These are phyloP conservation scores for Rhinoptilus africanus DNA, from an alignment of 2,113 vertebrate species.

Conservation along the genomic window DNA sequence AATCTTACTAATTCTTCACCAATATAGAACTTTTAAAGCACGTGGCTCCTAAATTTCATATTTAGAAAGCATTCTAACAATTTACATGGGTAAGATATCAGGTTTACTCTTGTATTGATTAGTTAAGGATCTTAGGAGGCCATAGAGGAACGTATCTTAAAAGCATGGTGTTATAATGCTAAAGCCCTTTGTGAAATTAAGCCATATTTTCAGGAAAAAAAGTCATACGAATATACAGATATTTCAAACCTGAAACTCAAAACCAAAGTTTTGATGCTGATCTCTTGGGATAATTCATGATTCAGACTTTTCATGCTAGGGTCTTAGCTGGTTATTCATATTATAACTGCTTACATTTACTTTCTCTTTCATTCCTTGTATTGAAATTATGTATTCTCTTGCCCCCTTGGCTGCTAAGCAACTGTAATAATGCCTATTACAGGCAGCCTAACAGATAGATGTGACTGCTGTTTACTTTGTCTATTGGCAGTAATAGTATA, in stretches of 20 bases:
- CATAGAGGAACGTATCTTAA: neutral
- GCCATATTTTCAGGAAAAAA: neutral
- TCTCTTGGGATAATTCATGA: neutral
- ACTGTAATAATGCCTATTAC: neutral
- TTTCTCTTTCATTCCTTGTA: neutral
- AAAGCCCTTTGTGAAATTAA: neutral
- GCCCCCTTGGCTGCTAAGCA: constrained; percentile 3
- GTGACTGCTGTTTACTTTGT: neutral
- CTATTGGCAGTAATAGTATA: neutral
- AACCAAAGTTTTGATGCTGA: neutral
- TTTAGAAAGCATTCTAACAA: neutral
- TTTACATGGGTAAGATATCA: neutral
- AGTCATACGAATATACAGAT: neutral
- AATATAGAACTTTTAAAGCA: neutral
- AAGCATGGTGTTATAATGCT: neutral
- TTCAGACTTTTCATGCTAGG: neutral
- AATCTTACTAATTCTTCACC: neutral
- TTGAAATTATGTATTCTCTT: neutral
- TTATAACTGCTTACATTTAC: neutral
- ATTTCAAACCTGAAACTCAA: neutral
- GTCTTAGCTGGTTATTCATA: neutral
- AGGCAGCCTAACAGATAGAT: neutral
- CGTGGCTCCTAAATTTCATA: neutral
- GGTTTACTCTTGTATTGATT: neutral
- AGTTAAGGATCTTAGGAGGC: neutral